phyloP scores from a whole-genome alignment of 2,888 invertebrate genomes.

The Parnassius glacialis region DNA sequence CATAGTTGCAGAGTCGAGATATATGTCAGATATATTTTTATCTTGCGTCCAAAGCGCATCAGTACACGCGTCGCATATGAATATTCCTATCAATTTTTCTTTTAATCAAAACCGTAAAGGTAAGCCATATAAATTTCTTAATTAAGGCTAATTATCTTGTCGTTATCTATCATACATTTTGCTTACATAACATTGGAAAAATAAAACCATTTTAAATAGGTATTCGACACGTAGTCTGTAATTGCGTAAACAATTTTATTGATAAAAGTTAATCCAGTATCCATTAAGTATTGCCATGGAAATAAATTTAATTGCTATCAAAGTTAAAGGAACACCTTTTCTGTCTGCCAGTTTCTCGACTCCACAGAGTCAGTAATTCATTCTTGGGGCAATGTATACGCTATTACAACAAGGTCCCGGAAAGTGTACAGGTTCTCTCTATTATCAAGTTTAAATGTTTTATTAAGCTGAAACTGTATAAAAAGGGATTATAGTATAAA shows the following conservation, averaged over 20 bases:
- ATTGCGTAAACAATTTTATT: slow-evolving; percentile 32
- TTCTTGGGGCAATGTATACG: too few species aligned
- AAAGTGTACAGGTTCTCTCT: too few species aligned
- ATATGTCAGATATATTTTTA: slow-evolving; percentile 6
- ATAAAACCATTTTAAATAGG: background rate
- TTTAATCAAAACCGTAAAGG: background rate
- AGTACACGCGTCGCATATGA: background rate
- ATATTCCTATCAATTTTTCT: background rate
- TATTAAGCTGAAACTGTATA: too few species aligned
- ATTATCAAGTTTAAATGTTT: too few species aligned
- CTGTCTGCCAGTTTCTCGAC: too few species aligned
- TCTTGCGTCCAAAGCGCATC: background rate
- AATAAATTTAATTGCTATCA: background rate
- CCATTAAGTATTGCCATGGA: slow-evolving; percentile 25
- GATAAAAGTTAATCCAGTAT: slow-evolving; percentile 24
- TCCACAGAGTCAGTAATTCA: too few species aligned
- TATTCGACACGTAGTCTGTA: slow-evolving; percentile 26
- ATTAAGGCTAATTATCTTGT: slow-evolving; percentile 1
- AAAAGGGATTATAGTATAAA: too few species aligned
- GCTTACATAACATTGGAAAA: slow-evolving; percentile 19
- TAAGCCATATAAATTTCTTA: background rate
- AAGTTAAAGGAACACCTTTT: too few species aligned
- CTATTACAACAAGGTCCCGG: too few species aligned
- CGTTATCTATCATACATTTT: slow-evolving; percentile 6
- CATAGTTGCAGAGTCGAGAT: slow-evolving; percentile 1